Percentiles rank a stretch among this genome's conserved stretches.
These are phyloP conservation scores for Netelia virgata DNA, from an alignment of 2,888 invertebrate genomes.

Conservation along the genomic window DNA sequence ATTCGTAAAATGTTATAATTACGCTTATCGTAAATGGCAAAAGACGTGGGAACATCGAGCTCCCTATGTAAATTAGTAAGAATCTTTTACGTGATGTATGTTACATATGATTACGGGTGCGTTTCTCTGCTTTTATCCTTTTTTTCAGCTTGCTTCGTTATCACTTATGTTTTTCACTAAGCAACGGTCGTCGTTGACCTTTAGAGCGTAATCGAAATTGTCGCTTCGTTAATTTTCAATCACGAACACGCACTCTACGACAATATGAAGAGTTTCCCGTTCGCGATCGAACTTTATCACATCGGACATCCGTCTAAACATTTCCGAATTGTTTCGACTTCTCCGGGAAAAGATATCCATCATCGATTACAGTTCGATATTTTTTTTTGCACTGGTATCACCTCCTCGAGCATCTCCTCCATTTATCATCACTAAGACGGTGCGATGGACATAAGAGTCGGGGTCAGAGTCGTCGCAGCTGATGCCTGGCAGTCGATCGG, in stretches of 20 bases:
- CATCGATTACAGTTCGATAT: not conserved
- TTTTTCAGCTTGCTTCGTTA: conserved; percentile 39
- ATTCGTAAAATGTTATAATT: conserved; percentile 70
- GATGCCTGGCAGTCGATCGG: conserved; percentile 72
- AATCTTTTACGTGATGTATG: conserved; percentile 73
- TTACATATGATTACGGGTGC: conserved; percentile 73
- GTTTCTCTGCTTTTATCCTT: conserved; percentile 43
- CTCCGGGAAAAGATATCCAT: conserved; percentile 13
- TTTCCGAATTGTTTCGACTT: conserved; percentile 20
- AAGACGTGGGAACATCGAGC: conserved; percentile 47
- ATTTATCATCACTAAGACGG: conserved; percentile 77
- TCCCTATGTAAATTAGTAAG: conserved; percentile 39
- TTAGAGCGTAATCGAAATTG: not conserved
- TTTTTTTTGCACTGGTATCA: conserved; percentile 37
- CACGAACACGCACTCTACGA: not conserved
- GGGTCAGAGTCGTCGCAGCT: conserved; percentile 61
- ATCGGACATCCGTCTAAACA: conserved; percentile 28
- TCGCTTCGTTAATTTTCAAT: not conserved
- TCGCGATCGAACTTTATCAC: conserved; percentile 64
- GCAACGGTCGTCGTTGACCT: not conserved
- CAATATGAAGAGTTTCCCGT: conserved; percentile 27
- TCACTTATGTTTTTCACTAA: conserved; percentile 31
- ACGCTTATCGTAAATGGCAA: conserved; percentile 64
- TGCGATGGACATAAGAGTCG: conserved; percentile 71
- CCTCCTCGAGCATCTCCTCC: conserved; percentile 34